Evolutionary conservation across 2,888 invertebrate species (phyloP).

Genomic region (Dryobota labecula): DNA sequence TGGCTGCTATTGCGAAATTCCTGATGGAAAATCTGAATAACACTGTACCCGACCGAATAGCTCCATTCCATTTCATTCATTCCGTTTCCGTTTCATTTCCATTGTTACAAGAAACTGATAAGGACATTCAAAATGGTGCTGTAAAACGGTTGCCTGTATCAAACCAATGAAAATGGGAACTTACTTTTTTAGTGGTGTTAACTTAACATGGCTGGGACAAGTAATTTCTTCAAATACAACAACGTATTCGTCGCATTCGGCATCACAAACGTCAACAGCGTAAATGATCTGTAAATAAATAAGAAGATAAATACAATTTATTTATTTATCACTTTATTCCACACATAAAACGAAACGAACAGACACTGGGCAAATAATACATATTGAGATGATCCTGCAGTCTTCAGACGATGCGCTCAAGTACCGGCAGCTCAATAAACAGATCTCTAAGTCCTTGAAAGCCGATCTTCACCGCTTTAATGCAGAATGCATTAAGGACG

Average conservation of each 20-base stretch:
- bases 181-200: slow-evolving; percentile 27
- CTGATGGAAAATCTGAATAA: background rate
- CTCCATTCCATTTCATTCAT: too few relatives aligned
- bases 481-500: too few relatives aligned
- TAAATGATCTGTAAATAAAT: slow-evolving; percentile 33
- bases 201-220: background rate
- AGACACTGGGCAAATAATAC: too few relatives aligned
- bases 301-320: background rate
- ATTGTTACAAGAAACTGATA: background rate
- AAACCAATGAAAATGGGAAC: slow-evolving; percentile 10
- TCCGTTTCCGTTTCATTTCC: too few relatives aligned
- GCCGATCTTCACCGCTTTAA: too few relatives aligned
- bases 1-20: too few relatives aligned
- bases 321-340: background rate
- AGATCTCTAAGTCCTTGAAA: too few relatives aligned
- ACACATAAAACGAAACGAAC: too few relatives aligned
- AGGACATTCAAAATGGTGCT: background rate
- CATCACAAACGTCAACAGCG: slow-evolving; percentile 7
- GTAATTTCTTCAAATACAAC: slow-evolving; percentile 36
- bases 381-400: too few relatives aligned
- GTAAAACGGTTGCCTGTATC: background rate
- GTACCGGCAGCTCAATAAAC: too few relatives aligned
- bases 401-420: too few relatives aligned
- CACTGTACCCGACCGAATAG: background rate
- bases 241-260: slow-evolving; percentile 45